phyloP scores from a whole-genome alignment of 2,113 vertebrate genomes.

The Chamaea fasciata region DNA sequence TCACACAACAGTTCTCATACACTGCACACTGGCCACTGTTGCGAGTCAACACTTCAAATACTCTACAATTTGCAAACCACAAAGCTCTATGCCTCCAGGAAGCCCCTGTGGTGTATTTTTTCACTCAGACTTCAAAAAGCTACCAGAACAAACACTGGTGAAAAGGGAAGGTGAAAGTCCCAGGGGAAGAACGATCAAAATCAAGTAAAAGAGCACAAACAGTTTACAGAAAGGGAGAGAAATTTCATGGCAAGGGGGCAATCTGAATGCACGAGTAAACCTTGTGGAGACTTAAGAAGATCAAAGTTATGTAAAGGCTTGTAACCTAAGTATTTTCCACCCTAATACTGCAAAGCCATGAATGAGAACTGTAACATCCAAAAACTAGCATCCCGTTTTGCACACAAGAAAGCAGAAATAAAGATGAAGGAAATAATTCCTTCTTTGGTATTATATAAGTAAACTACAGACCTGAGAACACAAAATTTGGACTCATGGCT shows the following conservation, averaged over 20 bases:
- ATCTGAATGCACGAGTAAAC: not conserved
- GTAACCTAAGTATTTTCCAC: not conserved
- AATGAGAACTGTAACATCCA: not conserved
- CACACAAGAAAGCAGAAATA: not conserved
- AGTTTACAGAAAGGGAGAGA: not conserved
- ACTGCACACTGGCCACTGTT: not conserved
- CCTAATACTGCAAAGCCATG: not conserved
- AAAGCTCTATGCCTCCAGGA: constrained; percentile 2
- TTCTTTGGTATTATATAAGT: not conserved
- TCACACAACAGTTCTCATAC: not conserved
- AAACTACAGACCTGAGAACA: not conserved
- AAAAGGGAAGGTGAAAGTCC: constrained; percentile 51
- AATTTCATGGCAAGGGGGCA: not conserved
- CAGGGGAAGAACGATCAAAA: constrained; percentile 2
- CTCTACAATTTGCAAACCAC: not conserved
- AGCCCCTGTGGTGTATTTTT: constrained; percentile 8
- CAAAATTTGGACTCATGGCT: not conserved
- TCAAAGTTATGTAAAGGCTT: not conserved
- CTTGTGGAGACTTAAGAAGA: not conserved
- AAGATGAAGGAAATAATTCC: not conserved
- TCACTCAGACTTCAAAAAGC: constrained; percentile 37
- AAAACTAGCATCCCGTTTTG: not conserved
- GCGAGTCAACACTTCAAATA: not conserved
- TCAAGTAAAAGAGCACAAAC: not conserved
- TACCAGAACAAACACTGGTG: not conserved